Evolutionary conservation across 2,113 vertebrate genomes (phyloP).

Genomic region (Uria lomvia): DNA sequence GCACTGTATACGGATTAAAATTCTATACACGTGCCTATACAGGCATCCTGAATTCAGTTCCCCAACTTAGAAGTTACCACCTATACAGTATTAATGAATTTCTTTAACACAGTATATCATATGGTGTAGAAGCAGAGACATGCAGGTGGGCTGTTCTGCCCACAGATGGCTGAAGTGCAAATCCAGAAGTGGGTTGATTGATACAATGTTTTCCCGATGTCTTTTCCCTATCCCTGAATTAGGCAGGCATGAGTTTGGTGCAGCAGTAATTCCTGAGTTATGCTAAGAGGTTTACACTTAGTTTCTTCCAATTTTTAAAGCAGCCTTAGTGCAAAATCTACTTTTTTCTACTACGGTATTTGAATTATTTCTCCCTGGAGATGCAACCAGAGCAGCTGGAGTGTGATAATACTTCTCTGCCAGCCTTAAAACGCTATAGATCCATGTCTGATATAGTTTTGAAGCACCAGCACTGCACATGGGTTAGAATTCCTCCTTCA

Average conservation of each 20-base stretch:
- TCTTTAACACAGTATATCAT: not conserved
- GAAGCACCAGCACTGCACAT: not conserved
- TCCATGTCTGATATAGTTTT: not conserved
- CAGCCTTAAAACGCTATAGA: not conserved
- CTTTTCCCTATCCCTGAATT: not conserved
- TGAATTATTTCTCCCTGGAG: slow-evolving; percentile 3
- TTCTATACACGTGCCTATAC: fast-evolving
- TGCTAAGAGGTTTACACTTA: not conserved
- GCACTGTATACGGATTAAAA: not conserved
- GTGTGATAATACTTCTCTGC: not conserved
- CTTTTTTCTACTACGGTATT: not conserved
- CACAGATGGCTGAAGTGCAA: not conserved
- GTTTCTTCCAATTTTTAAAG: not conserved
- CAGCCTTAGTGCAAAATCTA: not conserved
- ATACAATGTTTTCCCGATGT: not conserved
- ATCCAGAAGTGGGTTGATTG: not conserved
- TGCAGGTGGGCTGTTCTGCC: not conserved
- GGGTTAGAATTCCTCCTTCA: not conserved
- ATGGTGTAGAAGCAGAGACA: fast-evolving
- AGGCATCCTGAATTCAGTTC: not conserved
- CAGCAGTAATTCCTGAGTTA: not conserved
- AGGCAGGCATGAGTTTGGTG: not conserved
- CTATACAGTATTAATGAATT: not conserved
- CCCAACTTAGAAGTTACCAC: not conserved
- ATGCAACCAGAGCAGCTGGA: not conserved